phyloP scores from a whole-genome alignment of 2,113 vertebrate species.

The Petroica traversi region DNA sequence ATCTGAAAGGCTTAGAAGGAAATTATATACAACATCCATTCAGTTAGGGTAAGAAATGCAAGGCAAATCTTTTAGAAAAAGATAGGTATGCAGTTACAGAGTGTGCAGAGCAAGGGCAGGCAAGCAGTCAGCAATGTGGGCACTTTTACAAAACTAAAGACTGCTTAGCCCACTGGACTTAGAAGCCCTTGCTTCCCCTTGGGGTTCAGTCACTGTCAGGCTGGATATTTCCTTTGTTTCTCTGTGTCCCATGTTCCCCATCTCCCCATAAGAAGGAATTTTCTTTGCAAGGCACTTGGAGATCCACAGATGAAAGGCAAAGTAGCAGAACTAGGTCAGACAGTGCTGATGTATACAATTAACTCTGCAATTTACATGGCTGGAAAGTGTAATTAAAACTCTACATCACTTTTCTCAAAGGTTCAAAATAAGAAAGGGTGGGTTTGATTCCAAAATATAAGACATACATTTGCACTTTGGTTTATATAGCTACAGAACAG shows the following conservation, averaged over 20 bases:
- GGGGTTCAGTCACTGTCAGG: neutral
- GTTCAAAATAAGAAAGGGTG: neutral
- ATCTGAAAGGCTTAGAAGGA: neutral
- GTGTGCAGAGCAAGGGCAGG: neutral
- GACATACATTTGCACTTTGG: neutral
- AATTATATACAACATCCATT: neutral
- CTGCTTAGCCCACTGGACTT: neutral
- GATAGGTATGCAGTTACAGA: neutral
- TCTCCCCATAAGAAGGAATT: neutral
- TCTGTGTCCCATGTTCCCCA: neutral
- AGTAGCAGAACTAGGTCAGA: conserved; percentile 47
- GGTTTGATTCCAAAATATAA: neutral
- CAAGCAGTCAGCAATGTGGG: neutral
- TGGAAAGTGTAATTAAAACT: conserved; percentile 32
- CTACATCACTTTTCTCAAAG: neutral
- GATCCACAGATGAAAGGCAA: conserved; percentile 8
- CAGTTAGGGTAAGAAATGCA: neutral
- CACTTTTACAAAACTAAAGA: neutral
- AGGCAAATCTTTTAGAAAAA: neutral
- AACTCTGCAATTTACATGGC: conserved; percentile 27
- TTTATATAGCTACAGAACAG: neutral
- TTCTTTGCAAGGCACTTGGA: neutral
- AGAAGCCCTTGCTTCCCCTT: neutral
- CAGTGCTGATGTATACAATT: neutral
- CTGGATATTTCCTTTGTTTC: neutral